phyloP scores from a whole-genome alignment of 2,797 vertebrate genomes.

The Astyanax mexicanus region DNA sequence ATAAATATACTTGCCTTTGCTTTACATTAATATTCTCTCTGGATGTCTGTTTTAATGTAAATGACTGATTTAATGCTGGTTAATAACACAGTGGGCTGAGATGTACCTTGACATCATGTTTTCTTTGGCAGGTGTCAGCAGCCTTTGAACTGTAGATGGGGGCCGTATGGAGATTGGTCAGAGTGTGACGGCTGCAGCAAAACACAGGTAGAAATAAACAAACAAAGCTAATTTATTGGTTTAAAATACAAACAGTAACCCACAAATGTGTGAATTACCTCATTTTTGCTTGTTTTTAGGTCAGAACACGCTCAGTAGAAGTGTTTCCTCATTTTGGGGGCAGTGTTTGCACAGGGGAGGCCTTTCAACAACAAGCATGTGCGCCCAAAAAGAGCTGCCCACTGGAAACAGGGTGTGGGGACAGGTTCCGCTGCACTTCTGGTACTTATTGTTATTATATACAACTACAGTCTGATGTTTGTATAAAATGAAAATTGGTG shows the following conservation, averaged over 20 bases:
- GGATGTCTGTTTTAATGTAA: too few species aligned
- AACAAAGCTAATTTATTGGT: background rate
- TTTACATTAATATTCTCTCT: too few species aligned
- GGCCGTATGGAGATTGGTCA: constrained; percentile 85
- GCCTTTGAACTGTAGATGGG: constrained; percentile 86
- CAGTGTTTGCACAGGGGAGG: constrained; percentile 78
- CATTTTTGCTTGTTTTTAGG: constrained; percentile 71
- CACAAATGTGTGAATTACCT: background rate
- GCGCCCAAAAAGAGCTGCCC: constrained; percentile 82
- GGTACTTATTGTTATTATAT: constrained; percentile 70
- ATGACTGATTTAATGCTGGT: too few species aligned
- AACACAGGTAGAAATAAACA: constrained; percentile 81
- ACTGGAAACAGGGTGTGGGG: constrained; percentile 82
- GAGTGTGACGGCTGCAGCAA: constrained; percentile 89
- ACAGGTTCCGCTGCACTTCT: constrained; percentile 88
- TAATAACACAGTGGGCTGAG: background rate
- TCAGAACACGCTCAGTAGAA: constrained; percentile 77
- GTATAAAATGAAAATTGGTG: too few species aligned
- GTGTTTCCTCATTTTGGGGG: constrained; percentile 88
- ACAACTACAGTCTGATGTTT: too few species aligned
- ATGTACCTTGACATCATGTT: background rate
- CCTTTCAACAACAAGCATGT: constrained; percentile 79
- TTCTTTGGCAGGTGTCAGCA: constrained; percentile 65
- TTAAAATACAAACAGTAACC: background rate
- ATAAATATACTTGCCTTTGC: too few species aligned